Evolutionary conservation across 92 coral and sea anemone genomes (phyloP).

Genomic region (Porites lobata): DNA sequence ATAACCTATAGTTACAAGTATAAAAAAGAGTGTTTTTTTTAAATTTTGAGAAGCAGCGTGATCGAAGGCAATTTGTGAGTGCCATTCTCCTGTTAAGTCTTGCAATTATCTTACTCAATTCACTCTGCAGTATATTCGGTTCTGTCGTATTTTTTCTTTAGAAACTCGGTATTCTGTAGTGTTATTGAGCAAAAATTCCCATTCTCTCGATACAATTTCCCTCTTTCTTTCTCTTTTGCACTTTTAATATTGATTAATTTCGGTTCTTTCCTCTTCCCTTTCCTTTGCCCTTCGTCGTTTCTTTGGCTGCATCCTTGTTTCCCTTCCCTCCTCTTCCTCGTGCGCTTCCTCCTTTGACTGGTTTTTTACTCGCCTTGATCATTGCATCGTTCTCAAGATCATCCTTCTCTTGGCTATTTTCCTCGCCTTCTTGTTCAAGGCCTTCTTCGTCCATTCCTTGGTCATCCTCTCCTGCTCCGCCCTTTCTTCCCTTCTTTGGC

Average conservation of each 20-base stretch:
- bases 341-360: conserved; percentile 51
- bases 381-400: conserved; percentile 83
- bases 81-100: no score
- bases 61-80: no score
- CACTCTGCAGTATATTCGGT: no score
- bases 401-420: conserved; percentile 64
- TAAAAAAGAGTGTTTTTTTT: background rate
- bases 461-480: conserved; percentile 49
- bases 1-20: no score
- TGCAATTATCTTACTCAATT: no score
- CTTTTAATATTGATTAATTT: background rate
- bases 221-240: background rate
- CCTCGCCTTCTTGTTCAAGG: conserved; percentile 33
- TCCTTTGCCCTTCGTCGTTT: conserved; percentile 69
- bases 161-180: no score
- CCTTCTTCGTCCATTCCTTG: conserved; percentile 56
- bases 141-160: no score
- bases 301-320: conserved; percentile 20
- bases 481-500: conserved; percentile 76
- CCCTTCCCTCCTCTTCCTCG: conserved; percentile 61
- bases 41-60: no score
- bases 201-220: background rate
- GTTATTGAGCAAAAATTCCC: background rate
- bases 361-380: conserved; percentile 75
- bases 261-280: conserved; percentile 70